phyloP scores from a whole-genome alignment of 2,113 vertebrate genomes.

The Apaloderma vittatum region DNA sequence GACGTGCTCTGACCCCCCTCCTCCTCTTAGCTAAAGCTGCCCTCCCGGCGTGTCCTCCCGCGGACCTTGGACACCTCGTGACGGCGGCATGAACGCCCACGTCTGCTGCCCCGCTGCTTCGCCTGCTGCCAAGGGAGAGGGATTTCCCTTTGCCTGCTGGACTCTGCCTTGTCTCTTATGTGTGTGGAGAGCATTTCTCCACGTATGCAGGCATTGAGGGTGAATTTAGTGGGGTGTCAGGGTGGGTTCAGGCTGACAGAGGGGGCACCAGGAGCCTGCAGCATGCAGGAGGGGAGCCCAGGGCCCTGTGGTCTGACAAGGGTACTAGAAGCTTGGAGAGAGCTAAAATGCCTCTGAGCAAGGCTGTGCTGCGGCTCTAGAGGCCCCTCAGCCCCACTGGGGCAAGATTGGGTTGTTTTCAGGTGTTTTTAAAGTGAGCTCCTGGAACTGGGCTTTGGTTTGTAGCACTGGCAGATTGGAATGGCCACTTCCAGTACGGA shows the following conservation, averaged over 20 bases:
- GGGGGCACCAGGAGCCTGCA: background rate
- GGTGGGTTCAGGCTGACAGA: fast-evolving
- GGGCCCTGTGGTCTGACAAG: background rate
- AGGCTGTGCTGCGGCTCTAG: background rate
- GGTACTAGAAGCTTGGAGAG: background rate
- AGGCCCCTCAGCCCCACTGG: background rate
- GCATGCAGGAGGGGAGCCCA: too few species aligned
- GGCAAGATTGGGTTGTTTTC: background rate
- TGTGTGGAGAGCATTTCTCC: fast-evolving
- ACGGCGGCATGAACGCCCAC: fast-evolving
- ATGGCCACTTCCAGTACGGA: background rate
- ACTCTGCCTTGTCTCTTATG: fast-evolving
- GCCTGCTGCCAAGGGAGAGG: fast-evolving
- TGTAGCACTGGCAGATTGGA: background rate
- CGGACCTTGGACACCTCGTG: background rate
- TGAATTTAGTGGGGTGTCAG: fast-evolving
- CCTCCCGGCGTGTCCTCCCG: background rate
- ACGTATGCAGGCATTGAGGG: background rate
- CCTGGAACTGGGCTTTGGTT: background rate
- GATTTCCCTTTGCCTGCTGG: background rate
- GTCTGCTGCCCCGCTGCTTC: background rate
- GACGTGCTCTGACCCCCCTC: fast-evolving
- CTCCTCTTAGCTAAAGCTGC: too few species aligned
- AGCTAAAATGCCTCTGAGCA: background rate
- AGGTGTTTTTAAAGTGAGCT: background rate